A percentile compares a stretch with the other conserved stretches of the same genome.
Evolutionary conservation across 1,140 invertebrate species (phyloP).

Genomic region (Druon quercuslanigerum): DNA sequence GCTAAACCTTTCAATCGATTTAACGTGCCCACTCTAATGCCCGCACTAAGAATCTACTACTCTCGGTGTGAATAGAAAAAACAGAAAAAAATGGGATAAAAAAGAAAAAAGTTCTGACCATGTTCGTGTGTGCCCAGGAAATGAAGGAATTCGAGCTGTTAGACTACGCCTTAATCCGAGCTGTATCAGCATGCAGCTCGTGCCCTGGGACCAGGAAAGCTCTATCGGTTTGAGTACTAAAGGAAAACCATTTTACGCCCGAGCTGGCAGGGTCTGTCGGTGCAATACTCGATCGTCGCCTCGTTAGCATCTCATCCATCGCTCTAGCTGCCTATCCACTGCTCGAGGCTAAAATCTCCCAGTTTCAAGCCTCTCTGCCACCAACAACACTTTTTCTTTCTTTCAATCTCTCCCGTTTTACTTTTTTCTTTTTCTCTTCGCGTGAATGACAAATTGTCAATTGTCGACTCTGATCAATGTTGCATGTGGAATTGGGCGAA

Average conservation of each 20-base stretch:
- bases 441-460: neutral
- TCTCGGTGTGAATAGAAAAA: neutral
- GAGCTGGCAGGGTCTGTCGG: conserved; percentile 1
- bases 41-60: neutral
- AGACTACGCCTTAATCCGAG: neutral
- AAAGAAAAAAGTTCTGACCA: conserved; percentile 4
- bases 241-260: conserved; percentile 22
- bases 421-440: neutral
- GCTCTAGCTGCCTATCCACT: neutral
- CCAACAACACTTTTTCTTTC: neutral
- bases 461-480: neutral
- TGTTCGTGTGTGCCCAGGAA: neutral
- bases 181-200: conserved; percentile 13
- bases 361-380: neutral
- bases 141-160: neutral
- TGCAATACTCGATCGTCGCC: conserved; percentile 3
- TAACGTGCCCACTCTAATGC: conserved; percentile 25
- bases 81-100: neutral
- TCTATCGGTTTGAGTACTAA: conserved; percentile 26
- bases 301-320: conserved; percentile 30
- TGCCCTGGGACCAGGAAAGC: conserved; percentile 6
- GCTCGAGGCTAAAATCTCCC: conserved; percentile 11
- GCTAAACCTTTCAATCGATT: conserved; percentile 3
- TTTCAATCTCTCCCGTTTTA: neutral
- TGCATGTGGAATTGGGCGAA: too few species aligned